Conservation (phyloP, 2,797 vertebrate genomes). For the Octomys mimax region DNA sequence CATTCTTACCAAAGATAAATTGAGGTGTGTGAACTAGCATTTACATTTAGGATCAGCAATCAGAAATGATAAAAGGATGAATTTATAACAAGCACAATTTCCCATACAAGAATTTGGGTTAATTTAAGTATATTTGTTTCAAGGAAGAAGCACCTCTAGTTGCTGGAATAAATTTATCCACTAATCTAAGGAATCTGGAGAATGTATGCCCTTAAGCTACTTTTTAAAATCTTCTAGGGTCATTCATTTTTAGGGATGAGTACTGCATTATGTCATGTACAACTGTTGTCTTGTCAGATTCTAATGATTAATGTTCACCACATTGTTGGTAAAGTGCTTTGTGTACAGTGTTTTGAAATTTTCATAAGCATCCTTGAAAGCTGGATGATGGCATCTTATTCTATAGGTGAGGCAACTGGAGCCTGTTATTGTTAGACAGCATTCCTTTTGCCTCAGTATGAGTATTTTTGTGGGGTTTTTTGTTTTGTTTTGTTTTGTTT, state of each 20-base stretch:
- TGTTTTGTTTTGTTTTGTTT: no score
- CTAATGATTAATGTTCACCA: not conserved
- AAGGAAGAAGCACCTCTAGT: not conserved
- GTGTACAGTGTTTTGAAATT: conserved; percentile 48
- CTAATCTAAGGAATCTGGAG: not conserved
- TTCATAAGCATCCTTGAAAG: not conserved
- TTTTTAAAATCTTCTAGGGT: conserved; percentile 19
- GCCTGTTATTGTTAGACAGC: not conserved
- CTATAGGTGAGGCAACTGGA: not conserved
- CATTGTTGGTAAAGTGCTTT: conserved; percentile 19
- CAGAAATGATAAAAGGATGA: conserved; percentile 64
- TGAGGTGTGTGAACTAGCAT: conserved; percentile 27
- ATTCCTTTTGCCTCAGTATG: not conserved
- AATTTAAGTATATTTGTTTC: conserved; percentile 43
- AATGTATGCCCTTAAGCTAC: not conserved
- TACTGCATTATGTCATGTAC: conserved; percentile 38
- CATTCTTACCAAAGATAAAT: conserved; percentile 25
- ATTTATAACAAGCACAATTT: conserved; percentile 59
- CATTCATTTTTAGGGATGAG: conserved; percentile 45
- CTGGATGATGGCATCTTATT: not conserved
- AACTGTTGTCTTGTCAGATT: not conserved
- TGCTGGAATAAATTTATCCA: conserved; percentile 47
- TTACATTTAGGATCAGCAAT: conserved; percentile 48
- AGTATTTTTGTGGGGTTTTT: no score
- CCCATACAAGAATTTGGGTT: conserved; percentile 43